phyloP scores from a whole-genome alignment of 2,888 invertebrate genomes.

The Aspidapion aeneum region DNA sequence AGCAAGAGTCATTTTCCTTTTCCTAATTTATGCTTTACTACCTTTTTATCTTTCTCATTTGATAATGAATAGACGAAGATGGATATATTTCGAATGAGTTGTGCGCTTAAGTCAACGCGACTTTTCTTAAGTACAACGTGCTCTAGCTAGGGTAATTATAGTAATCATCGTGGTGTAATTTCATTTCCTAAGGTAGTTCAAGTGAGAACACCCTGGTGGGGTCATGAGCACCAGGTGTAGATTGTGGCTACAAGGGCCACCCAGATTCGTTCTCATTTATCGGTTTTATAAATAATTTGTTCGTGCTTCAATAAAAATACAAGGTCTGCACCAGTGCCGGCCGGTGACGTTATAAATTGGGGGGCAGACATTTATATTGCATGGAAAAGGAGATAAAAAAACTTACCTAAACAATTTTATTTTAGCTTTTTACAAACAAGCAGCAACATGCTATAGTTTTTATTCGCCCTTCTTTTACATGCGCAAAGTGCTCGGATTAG shows the following conservation, averaged over 20 bases:
- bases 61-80: background rate
- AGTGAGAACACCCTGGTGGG: background rate
- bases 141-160: background rate
- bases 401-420: no score
- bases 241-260: background rate
- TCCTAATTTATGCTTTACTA: background rate
- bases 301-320: no score
- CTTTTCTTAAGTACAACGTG: background rate
- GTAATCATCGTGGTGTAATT: background rate
- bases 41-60: background rate
- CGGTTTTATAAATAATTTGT: no score
- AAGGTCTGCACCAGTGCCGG: no score
- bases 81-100: background rate
- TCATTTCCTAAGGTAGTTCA: background rate
- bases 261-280: no score
- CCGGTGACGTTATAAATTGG: no score
- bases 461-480: no score
- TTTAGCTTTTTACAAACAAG: no score
- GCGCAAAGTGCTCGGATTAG: no score
- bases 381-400: no score
- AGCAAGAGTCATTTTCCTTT: background rate
- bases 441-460: no score
- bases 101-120: background rate
- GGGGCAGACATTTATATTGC: no score
- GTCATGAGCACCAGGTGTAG: background rate